A percentile compares a stretch with the other conserved stretches of the same genome.
Evolutionary conservation across 2,113 vertebrate species (phyloP).

Genomic region (Leucosticte australis): DNA sequence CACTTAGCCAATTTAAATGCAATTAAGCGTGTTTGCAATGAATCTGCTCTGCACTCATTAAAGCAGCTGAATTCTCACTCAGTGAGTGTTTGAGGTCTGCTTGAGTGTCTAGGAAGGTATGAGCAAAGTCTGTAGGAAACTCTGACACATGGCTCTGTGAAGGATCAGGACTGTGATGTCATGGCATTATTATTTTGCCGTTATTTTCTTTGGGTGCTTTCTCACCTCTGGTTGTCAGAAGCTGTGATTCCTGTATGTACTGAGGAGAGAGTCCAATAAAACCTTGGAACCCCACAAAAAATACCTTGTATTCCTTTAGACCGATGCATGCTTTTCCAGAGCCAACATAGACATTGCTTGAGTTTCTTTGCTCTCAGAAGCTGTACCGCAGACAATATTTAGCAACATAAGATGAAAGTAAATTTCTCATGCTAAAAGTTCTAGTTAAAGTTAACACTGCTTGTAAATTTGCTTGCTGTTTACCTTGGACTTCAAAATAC

Average conservation of each 20-base stretch:
- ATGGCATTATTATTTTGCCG: not conserved
- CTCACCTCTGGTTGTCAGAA: not conserved
- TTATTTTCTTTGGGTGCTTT: slow-evolving; percentile 16
- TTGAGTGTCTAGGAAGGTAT: not conserved
- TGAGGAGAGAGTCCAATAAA: not conserved
- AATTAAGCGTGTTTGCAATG: not conserved
- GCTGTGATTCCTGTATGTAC: not conserved
- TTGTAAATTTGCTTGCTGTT: not conserved
- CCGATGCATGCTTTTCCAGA: not conserved
- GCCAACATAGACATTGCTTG: not conserved
- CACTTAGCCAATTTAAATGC: not conserved
- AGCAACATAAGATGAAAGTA: not conserved
- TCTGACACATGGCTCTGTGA: not conserved
- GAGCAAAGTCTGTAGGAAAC: not conserved
- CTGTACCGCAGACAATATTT: not conserved
- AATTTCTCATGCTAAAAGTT: not conserved
- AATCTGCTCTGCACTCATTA: not conserved
- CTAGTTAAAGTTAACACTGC: not conserved
- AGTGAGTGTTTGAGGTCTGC: not conserved
- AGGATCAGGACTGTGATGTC: not conserved
- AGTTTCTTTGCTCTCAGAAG: not conserved
- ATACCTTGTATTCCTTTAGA: not conserved
- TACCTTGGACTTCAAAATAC: not conserved
- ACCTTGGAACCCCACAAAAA: not conserved
- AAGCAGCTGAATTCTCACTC: not conserved